Conservation (phyloP, 2,888 invertebrate genomes). For the Drosophila seclusa region DNA sequence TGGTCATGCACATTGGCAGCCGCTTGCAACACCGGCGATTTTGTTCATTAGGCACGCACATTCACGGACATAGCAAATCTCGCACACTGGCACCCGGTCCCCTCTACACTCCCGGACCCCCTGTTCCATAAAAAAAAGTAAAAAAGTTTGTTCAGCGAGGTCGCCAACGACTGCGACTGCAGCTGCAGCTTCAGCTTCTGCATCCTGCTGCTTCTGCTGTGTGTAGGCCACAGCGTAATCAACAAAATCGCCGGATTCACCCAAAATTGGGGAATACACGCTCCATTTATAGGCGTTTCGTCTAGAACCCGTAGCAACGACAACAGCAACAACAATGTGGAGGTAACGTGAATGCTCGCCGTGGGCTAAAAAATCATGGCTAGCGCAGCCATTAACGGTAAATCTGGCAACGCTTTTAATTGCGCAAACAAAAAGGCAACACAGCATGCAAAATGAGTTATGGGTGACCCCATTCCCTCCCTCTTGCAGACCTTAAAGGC, state of each 20-base stretch:
- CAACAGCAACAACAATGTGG: slow-evolving; percentile 45
- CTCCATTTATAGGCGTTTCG: slow-evolving; percentile 61
- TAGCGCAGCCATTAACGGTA: slow-evolving; percentile 72
- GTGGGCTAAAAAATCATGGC: slow-evolving; percentile 59
- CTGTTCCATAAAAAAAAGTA: neutral
- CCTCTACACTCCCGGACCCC: neutral
- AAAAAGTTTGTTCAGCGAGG: slow-evolving; percentile 42
- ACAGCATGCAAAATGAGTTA: slow-evolving; percentile 67
- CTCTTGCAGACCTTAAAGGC: neutral
- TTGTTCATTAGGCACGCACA: slow-evolving; percentile 80
- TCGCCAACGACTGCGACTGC: slow-evolving; percentile 16
- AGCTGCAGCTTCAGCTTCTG: neutral
- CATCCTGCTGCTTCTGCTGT: slow-evolving; percentile 19
- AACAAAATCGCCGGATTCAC: slow-evolving; percentile 76
- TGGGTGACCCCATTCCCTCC: neutral
- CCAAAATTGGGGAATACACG: slow-evolving; percentile 57
- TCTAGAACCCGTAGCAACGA: slow-evolving; percentile 24
- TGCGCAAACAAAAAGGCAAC: slow-evolving; percentile 67
- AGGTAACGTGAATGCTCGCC: slow-evolving; percentile 48
- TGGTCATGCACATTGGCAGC: slow-evolving; percentile 79
- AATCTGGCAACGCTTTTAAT: slow-evolving; percentile 80
- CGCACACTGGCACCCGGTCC: neutral
- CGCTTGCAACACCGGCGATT: slow-evolving; percentile 67
- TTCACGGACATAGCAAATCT: slow-evolving; percentile 28
- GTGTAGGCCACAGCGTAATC: slow-evolving; percentile 65